A percentile compares a stretch with the other conserved stretches of the same genome.
Evolutionary conservation across 2,888 invertebrate genomes (phyloP).

Genomic region (Metopia argyrocephala): DNA sequence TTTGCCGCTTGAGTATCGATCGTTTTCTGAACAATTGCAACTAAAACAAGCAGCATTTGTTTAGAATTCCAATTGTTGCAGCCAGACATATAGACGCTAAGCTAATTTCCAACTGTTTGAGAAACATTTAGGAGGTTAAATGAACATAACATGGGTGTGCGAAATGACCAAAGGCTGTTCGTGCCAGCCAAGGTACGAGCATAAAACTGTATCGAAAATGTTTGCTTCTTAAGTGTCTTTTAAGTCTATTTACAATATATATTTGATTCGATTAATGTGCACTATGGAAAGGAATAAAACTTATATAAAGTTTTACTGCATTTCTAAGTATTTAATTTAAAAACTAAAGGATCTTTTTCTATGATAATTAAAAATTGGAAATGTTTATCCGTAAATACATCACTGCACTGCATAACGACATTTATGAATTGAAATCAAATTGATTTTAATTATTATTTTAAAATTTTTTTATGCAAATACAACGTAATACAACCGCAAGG

Average conservation of each 20-base stretch:
- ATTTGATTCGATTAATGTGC: constrained; percentile 33
- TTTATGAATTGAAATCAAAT: no score
- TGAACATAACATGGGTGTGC: constrained; percentile 26
- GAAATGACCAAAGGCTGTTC: constrained; percentile 57
- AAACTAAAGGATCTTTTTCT: no score
- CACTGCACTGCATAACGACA: no score
- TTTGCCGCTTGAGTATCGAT: neutral
- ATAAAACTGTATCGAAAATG: neutral
- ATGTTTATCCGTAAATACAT: no score
- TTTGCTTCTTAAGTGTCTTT: neutral
- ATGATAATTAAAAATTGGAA: no score
- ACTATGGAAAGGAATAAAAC: constrained; percentile 20
- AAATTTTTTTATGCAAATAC: no score
- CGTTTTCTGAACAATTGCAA: neutral
- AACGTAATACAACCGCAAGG: no score
- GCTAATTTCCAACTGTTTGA: neutral
- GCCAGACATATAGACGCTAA: constrained; percentile 60
- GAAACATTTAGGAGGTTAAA: neutral
- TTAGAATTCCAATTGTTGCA: constrained; percentile 22
- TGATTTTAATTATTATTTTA: no score
- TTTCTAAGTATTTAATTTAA: no score
- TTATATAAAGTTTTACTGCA: neutral
- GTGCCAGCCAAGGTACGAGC: constrained; percentile 28
- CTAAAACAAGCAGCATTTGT: neutral
- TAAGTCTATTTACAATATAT: constrained; percentile 7